Conservation (phyloP, 2,113 vertebrate genomes). For the Chroicocephalus ridibundus region DNA sequence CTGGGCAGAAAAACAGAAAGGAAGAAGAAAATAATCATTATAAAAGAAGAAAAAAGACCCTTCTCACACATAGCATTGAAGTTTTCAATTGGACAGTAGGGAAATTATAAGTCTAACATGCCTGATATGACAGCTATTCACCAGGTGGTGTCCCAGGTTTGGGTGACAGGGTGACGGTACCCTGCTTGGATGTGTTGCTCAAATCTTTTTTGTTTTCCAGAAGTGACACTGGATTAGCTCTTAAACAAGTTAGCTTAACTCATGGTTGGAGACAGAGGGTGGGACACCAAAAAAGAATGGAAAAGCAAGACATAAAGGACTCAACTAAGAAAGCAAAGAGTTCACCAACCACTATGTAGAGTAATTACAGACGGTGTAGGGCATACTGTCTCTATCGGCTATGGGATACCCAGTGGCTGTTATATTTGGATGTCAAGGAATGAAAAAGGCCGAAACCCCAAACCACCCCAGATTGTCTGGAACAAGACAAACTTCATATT, state of each 20-base stretch:
- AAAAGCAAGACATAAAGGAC: background rate
- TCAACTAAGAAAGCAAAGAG: background rate
- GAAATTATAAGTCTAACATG: background rate
- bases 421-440: background rate
- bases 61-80: background rate
- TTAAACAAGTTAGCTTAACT: background rate
- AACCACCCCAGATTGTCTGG: background rate
- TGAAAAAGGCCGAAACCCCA: fast-evolving
- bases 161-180: background rate
- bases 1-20: background rate
- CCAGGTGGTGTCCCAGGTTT: background rate
- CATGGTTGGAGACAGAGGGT: fast-evolving
- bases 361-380: background rate
- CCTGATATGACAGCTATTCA: background rate
- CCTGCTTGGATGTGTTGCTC: background rate
- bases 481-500: background rate
- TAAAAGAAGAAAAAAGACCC: background rate
- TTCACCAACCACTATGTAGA: background rate
- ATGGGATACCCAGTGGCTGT: background rate
- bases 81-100: background rate
- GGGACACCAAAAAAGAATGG: background rate
- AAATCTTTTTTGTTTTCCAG: background rate
- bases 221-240: background rate
- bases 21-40: background rate
- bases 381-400: background rate